phyloP scores from a whole-genome alignment of 1,140 invertebrate species.

The Rhagoletis pomonella region DNA sequence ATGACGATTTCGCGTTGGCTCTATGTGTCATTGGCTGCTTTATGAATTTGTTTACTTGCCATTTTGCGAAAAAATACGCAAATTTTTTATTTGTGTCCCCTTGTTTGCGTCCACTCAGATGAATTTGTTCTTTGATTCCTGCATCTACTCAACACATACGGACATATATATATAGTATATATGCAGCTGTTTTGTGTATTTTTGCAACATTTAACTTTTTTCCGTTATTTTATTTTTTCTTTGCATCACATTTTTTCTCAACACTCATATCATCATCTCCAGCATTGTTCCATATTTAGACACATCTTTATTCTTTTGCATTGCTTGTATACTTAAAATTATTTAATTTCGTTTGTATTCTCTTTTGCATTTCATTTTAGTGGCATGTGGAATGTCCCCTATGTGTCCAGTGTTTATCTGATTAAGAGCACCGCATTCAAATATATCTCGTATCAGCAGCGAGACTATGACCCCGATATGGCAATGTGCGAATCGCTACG shows the following conservation, averaged over 20 bases:
- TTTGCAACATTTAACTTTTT: no score
- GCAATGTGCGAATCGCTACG: constrained; percentile 86
- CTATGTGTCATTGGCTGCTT: constrained; percentile 16
- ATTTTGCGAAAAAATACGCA: background rate
- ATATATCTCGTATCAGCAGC: constrained; percentile 75
- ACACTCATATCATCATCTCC: background rate
- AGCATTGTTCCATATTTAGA: background rate
- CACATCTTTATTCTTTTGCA: background rate
- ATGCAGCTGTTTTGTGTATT: no score
- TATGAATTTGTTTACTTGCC: constrained; percentile 38
- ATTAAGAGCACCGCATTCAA: constrained; percentile 82
- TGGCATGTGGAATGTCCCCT: constrained; percentile 98
- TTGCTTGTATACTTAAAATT: background rate
- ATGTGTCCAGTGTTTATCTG: constrained; percentile 89
- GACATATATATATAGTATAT: no score
- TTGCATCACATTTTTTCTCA: background rate
- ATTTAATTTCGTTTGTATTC: background rate
- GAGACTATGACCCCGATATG: constrained; percentile 92
- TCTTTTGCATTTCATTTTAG: constrained; percentile 78
- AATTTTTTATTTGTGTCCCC: background rate
- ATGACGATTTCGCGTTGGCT: background rate
- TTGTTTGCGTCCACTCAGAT: background rate
- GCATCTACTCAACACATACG: no score
- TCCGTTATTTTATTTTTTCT: background rate
- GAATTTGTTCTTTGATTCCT: no score